Base-by-base conservation (phyloP, 2,888 invertebrate species). In the Limenitis camilla region DNA sequence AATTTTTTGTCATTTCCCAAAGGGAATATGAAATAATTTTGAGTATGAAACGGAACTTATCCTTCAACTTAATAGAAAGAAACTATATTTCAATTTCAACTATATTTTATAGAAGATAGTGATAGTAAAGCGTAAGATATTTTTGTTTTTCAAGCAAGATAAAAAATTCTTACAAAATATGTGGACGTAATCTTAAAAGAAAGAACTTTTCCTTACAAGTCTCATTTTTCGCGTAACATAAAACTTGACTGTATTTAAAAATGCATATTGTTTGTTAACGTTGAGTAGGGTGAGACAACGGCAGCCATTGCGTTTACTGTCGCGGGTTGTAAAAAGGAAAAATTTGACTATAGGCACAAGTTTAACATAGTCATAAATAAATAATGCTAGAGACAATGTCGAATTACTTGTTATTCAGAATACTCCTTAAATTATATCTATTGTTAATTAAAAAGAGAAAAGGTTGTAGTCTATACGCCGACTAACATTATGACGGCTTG, bases 211-310 rank as follows among this genome's bases (percentile, higher is more conserved):
- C 32, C 47, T 49, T 54, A 41, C 40, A 55, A 51, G 44, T 40
- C 46, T 40, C 44, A 50, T 50, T 55, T 55, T 52, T 52, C 47
- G 46, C 39, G 43, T 35, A 50, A 45, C 59, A 61, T 55, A 58
- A 64, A 63, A 63, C 51, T 60, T 58, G 52, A 65, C 60, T 60
- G 59, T 70, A 65, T 71, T 76, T 74, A 76, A 77, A 72, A 73
- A 76, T 77, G 70, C 61, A 74, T 69, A 67, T 64, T 64, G 66
- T 69, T 68, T 61, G 55, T 62, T 61, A 66, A 35, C 55, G 46
- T 46, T 55, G 56, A 58, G 59, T 52, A 57, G 56, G 59, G 58
- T 61, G 65, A 68, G 65, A 68, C 66, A 60, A 63, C 67, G 66
- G 58, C 61, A 65, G 62, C 59, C 59, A 68, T 69, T 63, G 68